These are phyloP conservation scores for Neodiprion lecontei DNA, from an alignment of 1,140 invertebrate species.

Conservation along the genomic window DNA sequence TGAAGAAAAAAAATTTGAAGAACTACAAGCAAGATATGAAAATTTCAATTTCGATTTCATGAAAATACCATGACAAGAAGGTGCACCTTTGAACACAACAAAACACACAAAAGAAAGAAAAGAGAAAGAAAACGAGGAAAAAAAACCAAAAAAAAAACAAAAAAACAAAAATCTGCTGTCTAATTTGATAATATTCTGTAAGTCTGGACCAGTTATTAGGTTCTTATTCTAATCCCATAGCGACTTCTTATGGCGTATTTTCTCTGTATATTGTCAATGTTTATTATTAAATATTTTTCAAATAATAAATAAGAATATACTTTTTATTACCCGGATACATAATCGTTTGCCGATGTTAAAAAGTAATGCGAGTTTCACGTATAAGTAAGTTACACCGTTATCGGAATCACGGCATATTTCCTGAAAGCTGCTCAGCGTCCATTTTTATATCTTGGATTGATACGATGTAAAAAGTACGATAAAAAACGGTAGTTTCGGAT, in stretches of 20 bases:
- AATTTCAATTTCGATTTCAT: background rate
- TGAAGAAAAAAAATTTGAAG: background rate
- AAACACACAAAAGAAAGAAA: too few species aligned
- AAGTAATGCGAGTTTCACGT: too few species aligned
- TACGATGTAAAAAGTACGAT: too few species aligned
- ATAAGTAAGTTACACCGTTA: too few species aligned
- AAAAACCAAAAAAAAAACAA: background rate
- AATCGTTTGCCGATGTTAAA: too few species aligned
- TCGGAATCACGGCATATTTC: too few species aligned
- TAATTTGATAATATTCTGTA: slow-evolving; percentile 61
- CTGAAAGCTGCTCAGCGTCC: too few species aligned
- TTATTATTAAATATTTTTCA: slow-evolving; percentile 64
- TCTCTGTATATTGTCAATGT: slow-evolving; percentile 63
- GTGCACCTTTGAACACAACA: too few species aligned
- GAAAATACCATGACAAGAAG: too few species aligned
- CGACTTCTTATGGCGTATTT: slow-evolving; percentile 61
- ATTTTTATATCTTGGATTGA: too few species aligned
- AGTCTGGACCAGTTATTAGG: slow-evolving; percentile 60
- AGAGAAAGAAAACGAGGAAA: background rate
- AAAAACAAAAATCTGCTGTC: slow-evolving; percentile 37
- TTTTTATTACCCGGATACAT: too few species aligned
- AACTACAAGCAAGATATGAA: background rate
- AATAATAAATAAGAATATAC: slow-evolving; percentile 36
- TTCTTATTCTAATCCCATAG: slow-evolving; percentile 58
- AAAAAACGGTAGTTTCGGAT: too few species aligned